phyloP scores from a whole-genome alignment of 2,113 vertebrate species.

The Hystrix brachyura region DNA sequence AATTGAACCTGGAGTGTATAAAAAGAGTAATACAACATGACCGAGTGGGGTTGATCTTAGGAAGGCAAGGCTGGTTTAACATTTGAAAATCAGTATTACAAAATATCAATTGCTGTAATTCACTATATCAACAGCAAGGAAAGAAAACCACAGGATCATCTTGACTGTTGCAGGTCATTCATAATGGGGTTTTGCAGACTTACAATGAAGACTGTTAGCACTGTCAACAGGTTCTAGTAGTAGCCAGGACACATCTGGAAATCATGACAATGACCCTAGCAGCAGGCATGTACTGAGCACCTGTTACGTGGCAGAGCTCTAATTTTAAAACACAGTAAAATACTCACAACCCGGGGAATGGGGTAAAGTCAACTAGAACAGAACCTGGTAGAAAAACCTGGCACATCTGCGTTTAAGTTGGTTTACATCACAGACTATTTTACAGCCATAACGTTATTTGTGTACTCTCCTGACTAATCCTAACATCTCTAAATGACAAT shows the following conservation, averaged over 20 bases:
- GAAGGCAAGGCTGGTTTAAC: conserved; percentile 30
- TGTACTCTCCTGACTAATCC: neutral
- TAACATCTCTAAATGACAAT: neutral
- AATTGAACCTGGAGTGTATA: neutral
- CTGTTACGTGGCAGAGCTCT: neutral
- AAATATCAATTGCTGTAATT: conserved; percentile 14
- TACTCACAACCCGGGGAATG: neutral
- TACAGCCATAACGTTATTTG: neutral
- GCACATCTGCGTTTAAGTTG: neutral
- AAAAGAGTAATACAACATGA: neutral
- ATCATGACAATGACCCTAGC: neutral
- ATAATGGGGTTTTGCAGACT: conserved; percentile 33
- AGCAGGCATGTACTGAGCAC: neutral
- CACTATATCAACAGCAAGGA: neutral
- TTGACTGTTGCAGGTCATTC: neutral
- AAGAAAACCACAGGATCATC: neutral
- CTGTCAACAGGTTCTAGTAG: neutral
- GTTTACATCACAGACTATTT: neutral
- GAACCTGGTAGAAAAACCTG: conserved; percentile 14
- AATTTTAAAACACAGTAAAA: neutral
- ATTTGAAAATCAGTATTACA: conserved; percentile 21
- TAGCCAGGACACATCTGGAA: conserved; percentile 1
- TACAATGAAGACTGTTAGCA: neutral
- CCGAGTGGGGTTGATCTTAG: neutral
- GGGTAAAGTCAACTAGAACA: neutral